These are phyloP conservation scores for Boloria selene DNA, from an alignment of 2,888 invertebrate species.

Conservation along the genomic window DNA sequence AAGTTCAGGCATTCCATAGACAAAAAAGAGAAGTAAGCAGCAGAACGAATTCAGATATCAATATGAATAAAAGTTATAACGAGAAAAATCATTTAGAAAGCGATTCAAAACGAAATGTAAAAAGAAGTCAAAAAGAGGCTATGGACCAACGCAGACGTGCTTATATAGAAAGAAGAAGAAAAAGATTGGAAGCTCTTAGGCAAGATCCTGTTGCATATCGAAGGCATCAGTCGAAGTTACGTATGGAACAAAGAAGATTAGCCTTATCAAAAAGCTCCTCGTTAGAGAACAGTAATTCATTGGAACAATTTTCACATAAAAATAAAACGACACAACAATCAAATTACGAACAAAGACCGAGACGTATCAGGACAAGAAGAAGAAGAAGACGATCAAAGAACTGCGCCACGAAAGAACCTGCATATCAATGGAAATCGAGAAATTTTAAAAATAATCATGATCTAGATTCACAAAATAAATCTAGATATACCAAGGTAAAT, in stretches of 20 bases:
- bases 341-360: slow-evolving; percentile 52
- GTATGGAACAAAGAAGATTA: slow-evolving; percentile 63
- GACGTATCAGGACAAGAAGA: slow-evolving; percentile 62
- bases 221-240: slow-evolving; percentile 59
- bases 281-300: slow-evolving; percentile 59
- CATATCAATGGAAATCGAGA: slow-evolving; percentile 66
- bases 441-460: slow-evolving; percentile 45
- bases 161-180: slow-evolving; percentile 64
- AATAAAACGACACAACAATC: slow-evolving; percentile 53
- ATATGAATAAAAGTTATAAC: slow-evolving; percentile 62
- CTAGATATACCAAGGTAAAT: slow-evolving; percentile 47
- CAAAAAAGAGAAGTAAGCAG: slow-evolving; percentile 59
- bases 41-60: slow-evolving; percentile 47
- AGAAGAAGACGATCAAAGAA: slow-evolving; percentile 67
- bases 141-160: slow-evolving; percentile 68
- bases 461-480: slow-evolving; percentile 46
- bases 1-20: slow-evolving; percentile 68
- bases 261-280: slow-evolving; percentile 58
- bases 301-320: slow-evolving; percentile 49
- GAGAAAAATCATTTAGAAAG: slow-evolving; percentile 74
- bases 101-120: slow-evolving; percentile 67
- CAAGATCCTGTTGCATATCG: slow-evolving; percentile 69
- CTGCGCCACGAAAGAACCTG: slow-evolving; percentile 76
- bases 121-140: slow-evolving; percentile 82
- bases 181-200: slow-evolving; percentile 64